Evolutionary conservation across 2,113 vertebrate species (phyloP).

Genomic region (Phrynosoma blainvillii): DNA sequence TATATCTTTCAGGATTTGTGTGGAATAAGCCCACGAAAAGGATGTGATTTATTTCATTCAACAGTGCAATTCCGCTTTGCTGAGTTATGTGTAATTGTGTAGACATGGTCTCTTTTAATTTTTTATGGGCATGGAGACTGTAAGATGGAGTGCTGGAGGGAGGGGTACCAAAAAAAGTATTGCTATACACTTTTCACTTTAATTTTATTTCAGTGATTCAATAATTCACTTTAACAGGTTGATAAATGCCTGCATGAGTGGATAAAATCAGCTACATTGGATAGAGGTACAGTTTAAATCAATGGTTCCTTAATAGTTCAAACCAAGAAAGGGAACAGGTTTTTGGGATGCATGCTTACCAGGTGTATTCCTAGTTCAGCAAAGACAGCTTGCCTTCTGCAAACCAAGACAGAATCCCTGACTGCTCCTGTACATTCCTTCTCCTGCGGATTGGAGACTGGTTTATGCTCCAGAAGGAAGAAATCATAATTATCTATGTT

Average conservation of each 20-base stretch:
- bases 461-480: no score
- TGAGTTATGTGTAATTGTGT: conserved; percentile 64
- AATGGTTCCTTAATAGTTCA: background rate
- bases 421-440: background rate
- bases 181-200: conserved; percentile 50
- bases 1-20: conserved; percentile 30
- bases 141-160: conserved; percentile 53
- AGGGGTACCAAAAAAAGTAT: conserved; percentile 55
- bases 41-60: conserved; percentile 55
- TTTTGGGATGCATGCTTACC: background rate
- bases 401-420: background rate
- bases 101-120: conserved; percentile 71
- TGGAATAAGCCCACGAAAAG: conserved; percentile 43
- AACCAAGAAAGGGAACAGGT: background rate
- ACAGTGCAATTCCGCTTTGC: conserved; percentile 51
- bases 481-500: no score
- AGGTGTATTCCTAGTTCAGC: no score
- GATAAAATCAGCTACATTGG: background rate
- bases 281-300: conserved; percentile 10
- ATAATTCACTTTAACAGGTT: conserved; percentile 54
- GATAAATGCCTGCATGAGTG: background rate
- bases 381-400: background rate
- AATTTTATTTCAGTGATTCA: conserved; percentile 59
- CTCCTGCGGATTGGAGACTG: no score
- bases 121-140: conserved; percentile 65